phyloP scores from a whole-genome alignment of 1,140 invertebrate species.

The Sitophilus oryzae region DNA sequence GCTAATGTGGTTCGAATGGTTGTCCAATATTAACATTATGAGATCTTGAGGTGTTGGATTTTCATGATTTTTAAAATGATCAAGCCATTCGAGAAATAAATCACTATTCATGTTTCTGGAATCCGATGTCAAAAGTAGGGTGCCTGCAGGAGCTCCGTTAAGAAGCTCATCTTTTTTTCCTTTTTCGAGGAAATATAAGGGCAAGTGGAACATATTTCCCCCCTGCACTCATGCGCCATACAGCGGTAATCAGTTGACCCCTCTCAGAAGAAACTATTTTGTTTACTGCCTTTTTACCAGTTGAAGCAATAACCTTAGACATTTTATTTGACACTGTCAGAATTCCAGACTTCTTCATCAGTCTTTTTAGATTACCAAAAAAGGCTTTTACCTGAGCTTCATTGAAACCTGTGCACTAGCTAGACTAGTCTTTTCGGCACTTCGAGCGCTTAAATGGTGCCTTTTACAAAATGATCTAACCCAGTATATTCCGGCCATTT shows the following conservation, averaged over 20 bases:
- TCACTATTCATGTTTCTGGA: conserved; percentile 23
- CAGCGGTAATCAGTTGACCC: conserved; percentile 39
- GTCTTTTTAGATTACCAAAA: too few species aligned
- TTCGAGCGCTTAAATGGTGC: too few species aligned
- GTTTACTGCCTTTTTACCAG: conserved; percentile 39
- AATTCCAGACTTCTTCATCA: conserved; percentile 14
- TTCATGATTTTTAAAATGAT: conserved; percentile 21
- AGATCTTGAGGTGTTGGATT: conserved; percentile 10
- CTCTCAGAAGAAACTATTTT: conserved; percentile 42
- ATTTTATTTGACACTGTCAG: conserved; percentile 41
- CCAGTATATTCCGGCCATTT: neutral
- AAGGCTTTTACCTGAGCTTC: too few species aligned
- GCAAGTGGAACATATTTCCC: conserved; percentile 39
- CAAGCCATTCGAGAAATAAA: conserved; percentile 22
- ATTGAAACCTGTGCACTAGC: too few species aligned
- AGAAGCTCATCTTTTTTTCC: conserved; percentile 31
- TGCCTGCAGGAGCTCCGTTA: conserved; percentile 2
- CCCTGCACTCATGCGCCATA: conserved; percentile 34
- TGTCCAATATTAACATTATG: too few species aligned
- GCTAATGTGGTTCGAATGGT: too few species aligned
- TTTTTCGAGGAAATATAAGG: conserved; percentile 41
- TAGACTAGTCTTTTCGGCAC: too few species aligned
- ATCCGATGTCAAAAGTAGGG: conserved; percentile 26
- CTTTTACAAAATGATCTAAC: conserved; percentile 13
- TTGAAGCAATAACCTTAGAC: conserved; percentile 36